Conservation (phyloP, 2,888 invertebrate species). For the Hetaerina titia region DNA sequence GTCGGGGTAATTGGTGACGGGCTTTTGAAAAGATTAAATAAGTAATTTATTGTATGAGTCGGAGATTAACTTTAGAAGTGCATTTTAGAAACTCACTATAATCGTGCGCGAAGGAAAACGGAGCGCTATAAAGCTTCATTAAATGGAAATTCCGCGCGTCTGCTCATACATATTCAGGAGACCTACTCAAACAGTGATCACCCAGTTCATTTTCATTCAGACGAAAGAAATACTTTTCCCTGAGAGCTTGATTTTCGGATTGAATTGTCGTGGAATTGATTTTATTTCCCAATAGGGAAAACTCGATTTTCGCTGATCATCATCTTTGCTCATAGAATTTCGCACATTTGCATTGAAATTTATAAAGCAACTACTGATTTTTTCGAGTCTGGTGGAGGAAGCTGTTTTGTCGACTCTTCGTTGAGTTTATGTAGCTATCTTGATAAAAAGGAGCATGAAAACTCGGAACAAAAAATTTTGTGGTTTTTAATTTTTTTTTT, state of each 20-base stretch:
- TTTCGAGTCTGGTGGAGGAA: too few species aligned
- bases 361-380: too few species aligned
- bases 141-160: background rate
- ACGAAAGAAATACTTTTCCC: background rate
- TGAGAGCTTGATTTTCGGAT: background rate
- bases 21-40: background rate
- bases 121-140: background rate
- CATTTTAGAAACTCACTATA: background rate
- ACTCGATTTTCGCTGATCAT: too few species aligned
- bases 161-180: background rate
- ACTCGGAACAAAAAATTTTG: too few species aligned
- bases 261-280: background rate
- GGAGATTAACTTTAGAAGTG: background rate
- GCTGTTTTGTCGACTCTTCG: too few species aligned
- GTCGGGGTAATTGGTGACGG: background rate
- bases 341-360: too few species aligned
- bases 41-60: background rate
- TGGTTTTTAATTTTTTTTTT: too few species aligned
- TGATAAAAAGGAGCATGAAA: too few species aligned
- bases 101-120: background rate
- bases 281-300: background rate
- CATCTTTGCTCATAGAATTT: too few species aligned
- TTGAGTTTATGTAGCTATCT: too few species aligned
- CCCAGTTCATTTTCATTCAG: background rate
- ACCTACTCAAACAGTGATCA: constrained; percentile 17